Evolutionary conservation across 2,113 vertebrate species (phyloP).

Genomic region (Neolamprologus falcicula): DNA sequence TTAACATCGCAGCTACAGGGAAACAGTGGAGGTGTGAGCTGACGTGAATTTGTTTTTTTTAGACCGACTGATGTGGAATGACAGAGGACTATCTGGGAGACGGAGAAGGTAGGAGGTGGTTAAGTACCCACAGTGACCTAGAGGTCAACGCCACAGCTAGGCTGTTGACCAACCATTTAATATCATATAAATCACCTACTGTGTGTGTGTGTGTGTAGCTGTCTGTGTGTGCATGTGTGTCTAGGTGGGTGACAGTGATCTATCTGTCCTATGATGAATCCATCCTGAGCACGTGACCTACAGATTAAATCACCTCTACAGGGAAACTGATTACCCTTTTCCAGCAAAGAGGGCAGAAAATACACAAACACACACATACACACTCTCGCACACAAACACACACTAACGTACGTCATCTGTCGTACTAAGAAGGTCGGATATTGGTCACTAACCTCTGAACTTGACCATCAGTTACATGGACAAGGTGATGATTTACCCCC

Average conservation of each 20-base stretch:
- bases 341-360: conserved; percentile 16
- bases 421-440: conserved; percentile 31
- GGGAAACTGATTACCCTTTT: conserved; percentile 43
- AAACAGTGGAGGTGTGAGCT: neutral
- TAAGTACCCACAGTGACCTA: neutral
- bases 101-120: neutral
- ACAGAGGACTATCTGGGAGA: neutral
- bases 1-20: neutral
- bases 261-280: conserved; percentile 47
- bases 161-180: conserved; percentile 47
- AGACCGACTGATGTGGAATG: neutral
- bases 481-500: conserved; percentile 46
- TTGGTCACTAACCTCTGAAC: conserved; percentile 51
- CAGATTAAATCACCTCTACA: conserved; percentile 53
- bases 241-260: conserved; percentile 36
- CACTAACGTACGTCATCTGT: neutral
- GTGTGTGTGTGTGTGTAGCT: neutral
- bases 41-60: neutral
- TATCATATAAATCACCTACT: conserved; percentile 36
- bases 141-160: conserved; percentile 25
- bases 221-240: neutral
- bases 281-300: conserved; percentile 35
- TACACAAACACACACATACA: neutral
- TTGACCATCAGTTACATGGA: conserved; percentile 50
- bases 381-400: neutral